Conservation (phyloP, 2,888 invertebrate species). For the Pogonocherus hispidulus region DNA sequence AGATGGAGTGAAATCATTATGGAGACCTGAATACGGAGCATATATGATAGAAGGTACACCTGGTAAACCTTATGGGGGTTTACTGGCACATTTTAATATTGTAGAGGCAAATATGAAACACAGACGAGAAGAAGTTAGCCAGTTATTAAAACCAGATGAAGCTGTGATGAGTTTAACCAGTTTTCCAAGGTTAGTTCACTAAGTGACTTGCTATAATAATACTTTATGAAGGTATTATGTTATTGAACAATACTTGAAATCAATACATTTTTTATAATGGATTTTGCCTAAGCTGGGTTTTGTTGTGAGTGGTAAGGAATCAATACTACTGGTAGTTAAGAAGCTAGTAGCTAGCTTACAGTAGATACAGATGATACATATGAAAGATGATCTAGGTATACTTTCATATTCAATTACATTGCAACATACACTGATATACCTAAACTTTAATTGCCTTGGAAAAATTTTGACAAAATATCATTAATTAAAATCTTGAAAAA, state of each 20-base stretch:
- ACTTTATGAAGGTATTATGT: neutral
- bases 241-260: conserved; percentile 19
- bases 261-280: neutral
- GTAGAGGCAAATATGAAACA: conserved; percentile 98
- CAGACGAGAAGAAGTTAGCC: conserved; percentile 86
- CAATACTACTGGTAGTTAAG: conserved; percentile 3
- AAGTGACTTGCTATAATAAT: neutral
- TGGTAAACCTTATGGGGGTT: conserved; percentile 93
- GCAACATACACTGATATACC: too few species aligned
- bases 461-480: too few species aligned
- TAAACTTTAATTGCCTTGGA: too few species aligned
- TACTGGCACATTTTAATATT: conserved; percentile 96
- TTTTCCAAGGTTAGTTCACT: conserved; percentile 84
- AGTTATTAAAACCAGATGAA: conserved; percentile 83
- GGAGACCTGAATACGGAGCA: conserved; percentile 99
- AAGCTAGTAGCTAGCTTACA: neutral
- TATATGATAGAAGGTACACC: conserved; percentile 99
- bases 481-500: too few species aligned
- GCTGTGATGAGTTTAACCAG: conserved; percentile 91
- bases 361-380: too few species aligned
- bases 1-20: conserved; percentile 85
- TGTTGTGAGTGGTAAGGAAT: neutral
- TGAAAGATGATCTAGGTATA: too few species aligned
- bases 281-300: neutral
- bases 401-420: too few species aligned